Conservation (phyloP, 2,113 vertebrate species). For the Hemiprocne comata region DNA sequence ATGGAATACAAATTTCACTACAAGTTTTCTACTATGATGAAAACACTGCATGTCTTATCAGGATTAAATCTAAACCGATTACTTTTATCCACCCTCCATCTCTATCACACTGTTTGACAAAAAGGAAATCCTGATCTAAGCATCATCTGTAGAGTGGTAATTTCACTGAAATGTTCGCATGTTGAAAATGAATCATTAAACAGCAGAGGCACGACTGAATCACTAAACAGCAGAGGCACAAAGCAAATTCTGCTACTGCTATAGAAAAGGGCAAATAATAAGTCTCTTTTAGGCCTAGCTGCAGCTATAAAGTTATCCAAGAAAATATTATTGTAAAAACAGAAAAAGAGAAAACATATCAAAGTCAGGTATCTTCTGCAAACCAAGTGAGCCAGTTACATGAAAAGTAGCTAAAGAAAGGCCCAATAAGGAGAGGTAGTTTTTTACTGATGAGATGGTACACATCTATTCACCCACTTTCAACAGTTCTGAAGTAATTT, state of each 20-base stretch:
- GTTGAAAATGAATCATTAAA: neutral
- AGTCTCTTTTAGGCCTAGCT: neutral
- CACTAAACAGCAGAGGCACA: neutral
- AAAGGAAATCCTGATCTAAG: neutral
- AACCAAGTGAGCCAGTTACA: neutral
- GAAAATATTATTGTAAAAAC: neutral
- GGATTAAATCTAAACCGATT: constrained; percentile 1
- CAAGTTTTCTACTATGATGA: neutral
- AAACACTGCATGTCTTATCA: neutral
- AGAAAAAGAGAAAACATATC: neutral
- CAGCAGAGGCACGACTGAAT: neutral
- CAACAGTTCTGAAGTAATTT: neutral
- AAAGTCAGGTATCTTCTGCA: neutral
- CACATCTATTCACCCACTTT: neutral
- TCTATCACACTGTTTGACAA: neutral
- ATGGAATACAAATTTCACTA: neutral
- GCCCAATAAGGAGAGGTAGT: neutral
- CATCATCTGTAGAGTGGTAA: neutral
- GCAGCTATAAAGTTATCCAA: neutral
- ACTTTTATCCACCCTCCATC: neutral
- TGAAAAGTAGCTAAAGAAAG: neutral
- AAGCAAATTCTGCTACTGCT: neutral
- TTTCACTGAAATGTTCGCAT: neutral
- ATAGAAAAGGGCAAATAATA: neutral
- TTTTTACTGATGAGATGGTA: neutral